Evolutionary conservation across 1,140 invertebrate genomes (phyloP).

Genomic region (Uloborus diversus): DNA sequence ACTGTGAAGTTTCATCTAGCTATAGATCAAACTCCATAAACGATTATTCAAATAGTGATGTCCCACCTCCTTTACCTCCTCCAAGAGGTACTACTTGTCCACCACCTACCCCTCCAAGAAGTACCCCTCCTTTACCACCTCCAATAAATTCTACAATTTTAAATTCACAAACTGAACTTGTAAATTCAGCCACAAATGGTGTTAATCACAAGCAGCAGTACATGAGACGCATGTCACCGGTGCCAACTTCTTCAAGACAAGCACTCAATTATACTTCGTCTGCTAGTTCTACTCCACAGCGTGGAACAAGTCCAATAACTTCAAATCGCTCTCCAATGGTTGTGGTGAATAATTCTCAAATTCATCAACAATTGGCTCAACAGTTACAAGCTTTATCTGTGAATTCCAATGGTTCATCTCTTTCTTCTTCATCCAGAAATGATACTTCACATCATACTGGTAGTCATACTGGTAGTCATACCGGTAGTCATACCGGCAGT

Average conservation of each 20-base stretch:
- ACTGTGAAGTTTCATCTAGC: slow-evolving; percentile 59
- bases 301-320: slow-evolving; percentile 82
- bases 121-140: slow-evolving; percentile 58
- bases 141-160: slow-evolving; percentile 60
- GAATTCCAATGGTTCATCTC: slow-evolving; percentile 71
- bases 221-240: slow-evolving; percentile 85
- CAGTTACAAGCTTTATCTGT: slow-evolving; percentile 86
- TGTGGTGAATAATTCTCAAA: slow-evolving; percentile 74
- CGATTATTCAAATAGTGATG: slow-evolving; percentile 64
- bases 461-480: too few relatives aligned
- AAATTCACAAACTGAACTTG: slow-evolving; percentile 68
- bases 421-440: slow-evolving; percentile 67
- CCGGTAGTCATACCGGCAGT: too few relatives aligned
- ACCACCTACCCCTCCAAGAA: slow-evolving; percentile 59
- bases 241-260: slow-evolving; percentile 66
- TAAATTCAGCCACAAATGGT: slow-evolving; percentile 18
- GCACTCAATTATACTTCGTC: slow-evolving; percentile 54
- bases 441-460: slow-evolving; percentile 80
- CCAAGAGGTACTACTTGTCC: slow-evolving; percentile 58
- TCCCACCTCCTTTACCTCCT: slow-evolving; percentile 65
- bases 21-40: slow-evolving; percentile 73
- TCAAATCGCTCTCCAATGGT: slow-evolving; percentile 68
- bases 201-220: slow-evolving; percentile 74
- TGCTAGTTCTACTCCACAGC: slow-evolving; percentile 62
- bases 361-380: slow-evolving; percentile 84